Evolutionary conservation across 2,797 vertebrate genomes (phyloP).

Genomic region (Onychomys leucogaster): DNA sequence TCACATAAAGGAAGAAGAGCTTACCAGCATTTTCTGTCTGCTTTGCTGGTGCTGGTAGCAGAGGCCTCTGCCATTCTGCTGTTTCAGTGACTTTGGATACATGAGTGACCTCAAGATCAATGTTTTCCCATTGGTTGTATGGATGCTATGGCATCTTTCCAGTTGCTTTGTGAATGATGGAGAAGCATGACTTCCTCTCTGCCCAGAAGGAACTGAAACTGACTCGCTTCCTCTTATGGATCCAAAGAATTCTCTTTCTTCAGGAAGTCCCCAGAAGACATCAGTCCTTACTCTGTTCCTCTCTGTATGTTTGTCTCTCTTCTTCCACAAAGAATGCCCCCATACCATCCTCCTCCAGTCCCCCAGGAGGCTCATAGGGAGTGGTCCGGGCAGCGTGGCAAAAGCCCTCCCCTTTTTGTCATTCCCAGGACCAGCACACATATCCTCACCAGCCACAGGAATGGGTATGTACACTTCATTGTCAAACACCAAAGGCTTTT

Average conservation of each 20-base stretch:
- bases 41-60: not conserved
- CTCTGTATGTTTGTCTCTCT: not conserved
- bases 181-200: not conserved
- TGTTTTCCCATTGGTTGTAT: rapidly evolving
- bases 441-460: not conserved
- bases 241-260: not conserved
- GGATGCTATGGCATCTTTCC: rapidly evolving
- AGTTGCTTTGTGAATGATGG: no score
- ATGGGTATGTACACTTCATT: not conserved
- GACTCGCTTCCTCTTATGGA: not conserved
- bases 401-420: not conserved
- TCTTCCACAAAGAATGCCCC: not conserved
- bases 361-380: rapidly evolving
- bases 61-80: not conserved
- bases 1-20: not conserved
- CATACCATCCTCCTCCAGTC: not conserved
- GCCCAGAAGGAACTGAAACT: not conserved
- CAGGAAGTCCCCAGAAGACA: no score
- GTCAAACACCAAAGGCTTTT: not conserved
- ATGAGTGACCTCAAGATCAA: not conserved
- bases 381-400: not conserved
- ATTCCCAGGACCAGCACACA: rapidly evolving
- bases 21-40: not conserved
- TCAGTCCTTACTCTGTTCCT: not conserved
- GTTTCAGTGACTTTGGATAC: not conserved